phyloP scores from a whole-genome alignment of 2,113 vertebrate species.

The Megalops atlanticus region DNA sequence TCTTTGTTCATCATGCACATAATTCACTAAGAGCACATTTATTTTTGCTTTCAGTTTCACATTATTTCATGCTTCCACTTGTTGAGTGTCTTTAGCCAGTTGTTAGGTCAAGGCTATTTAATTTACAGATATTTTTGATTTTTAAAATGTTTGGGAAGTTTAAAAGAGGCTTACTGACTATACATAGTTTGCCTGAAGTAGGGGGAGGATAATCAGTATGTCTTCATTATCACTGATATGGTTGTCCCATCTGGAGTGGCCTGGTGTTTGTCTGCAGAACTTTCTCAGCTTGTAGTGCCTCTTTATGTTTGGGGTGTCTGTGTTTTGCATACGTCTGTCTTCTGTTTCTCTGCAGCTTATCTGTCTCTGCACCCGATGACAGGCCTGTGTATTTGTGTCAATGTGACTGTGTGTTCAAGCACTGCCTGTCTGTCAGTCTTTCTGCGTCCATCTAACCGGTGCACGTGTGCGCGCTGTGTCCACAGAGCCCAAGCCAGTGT shows the following conservation, averaged over 20 bases:
- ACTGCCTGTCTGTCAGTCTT: not conserved
- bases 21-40: slow-evolving; percentile 1
- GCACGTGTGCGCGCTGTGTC: slow-evolving; percentile 16
- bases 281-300: not conserved
- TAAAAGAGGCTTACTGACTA: not conserved
- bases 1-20: slow-evolving; percentile 6
- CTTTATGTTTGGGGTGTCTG: not conserved
- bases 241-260: not conserved
- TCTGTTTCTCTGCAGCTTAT: not conserved
- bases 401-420: not conserved
- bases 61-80: slow-evolving; percentile 6
- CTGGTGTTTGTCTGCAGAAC: not conserved
- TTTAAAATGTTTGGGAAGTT: not conserved
- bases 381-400: not conserved
- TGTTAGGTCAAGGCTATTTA: not conserved
- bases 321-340: not conserved
- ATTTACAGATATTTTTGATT: not conserved
- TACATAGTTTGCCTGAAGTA: not conserved
- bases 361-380: not conserved
- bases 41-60: not conserved
- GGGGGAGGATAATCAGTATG: not conserved
- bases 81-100: not conserved
- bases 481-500: slow-evolving; percentile 95
- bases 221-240: not conserved
- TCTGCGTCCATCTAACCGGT: not conserved